Base-by-base conservation (phyloP, 2,113 vertebrate species). In the Pseudonaja textilis region DNA sequence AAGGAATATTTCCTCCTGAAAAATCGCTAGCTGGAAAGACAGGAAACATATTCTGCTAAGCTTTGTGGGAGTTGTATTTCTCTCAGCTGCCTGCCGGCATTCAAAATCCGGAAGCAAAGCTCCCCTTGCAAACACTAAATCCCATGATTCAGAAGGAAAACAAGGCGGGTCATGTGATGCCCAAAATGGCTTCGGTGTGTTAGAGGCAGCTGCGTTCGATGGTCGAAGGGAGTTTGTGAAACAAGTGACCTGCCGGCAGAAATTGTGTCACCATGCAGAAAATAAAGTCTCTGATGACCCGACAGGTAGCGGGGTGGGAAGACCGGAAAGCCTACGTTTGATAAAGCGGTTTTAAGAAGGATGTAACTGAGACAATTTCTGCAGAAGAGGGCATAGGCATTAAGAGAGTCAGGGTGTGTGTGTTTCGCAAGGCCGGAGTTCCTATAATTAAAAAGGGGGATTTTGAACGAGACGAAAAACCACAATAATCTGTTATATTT, bases 211-310 rank as follows among this genome's bases (percentile, higher is more conserved):
- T 0, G 45, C 23, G 8, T 45, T 0, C 12, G 47, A 90, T 1
- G 5, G 9, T 74, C n/a, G 54, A 0, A 50, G 25, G 64, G 86
- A 54, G 74, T 18, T 89, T 39, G 57, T 95, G 93, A 95, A 91
- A 52, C 52, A 10, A 1, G 55, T 20, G 74, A 87, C 26, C 5
- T 74, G 81, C 59, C 22, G 87, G 23, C 18, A 39, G 34, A 42
- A 81, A 81, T 22, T 81, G 74, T 42, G 18, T 81, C 87, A 87
- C 16, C 95, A 99, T 99, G 99, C 99, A 99, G 97, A 99, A 99
- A 97, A 99, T 99, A 91, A 99, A 99, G 96, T 99, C 98, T 85
- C 97, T 99, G 22, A 99, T 99, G 99, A 96, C 98, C 97, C 98
- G 99, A 11, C 99, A 99, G 99, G 99, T 99, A 96, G 98, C 98